Conservation (phyloP, 1,140 invertebrate genomes). For the Harpegnathos saltator region DNA sequence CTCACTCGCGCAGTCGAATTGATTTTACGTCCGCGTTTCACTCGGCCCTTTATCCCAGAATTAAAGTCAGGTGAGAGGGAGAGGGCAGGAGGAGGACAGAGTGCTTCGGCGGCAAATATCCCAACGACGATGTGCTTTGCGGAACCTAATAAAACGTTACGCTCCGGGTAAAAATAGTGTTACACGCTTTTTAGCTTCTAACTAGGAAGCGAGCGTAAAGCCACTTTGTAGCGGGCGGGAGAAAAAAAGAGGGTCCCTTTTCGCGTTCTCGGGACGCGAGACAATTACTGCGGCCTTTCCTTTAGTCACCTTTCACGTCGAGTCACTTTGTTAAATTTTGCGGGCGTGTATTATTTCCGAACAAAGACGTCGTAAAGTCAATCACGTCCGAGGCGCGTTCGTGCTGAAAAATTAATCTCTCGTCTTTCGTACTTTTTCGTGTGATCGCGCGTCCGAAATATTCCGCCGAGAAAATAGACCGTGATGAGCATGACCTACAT, state of each 20-base stretch:
- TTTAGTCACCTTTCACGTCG: too few relatives aligned
- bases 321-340: too few relatives aligned
- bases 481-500: conserved; percentile 40
- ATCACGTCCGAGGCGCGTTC: neutral
- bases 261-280: too few relatives aligned
- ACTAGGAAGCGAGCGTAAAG: neutral
- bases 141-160: conserved; percentile 15
- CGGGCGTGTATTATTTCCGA: too few relatives aligned
- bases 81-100: too few relatives aligned
- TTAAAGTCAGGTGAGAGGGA: neutral
- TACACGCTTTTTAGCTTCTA: neutral
- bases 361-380: too few relatives aligned
- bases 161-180: neutral
- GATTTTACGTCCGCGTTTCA: conserved; percentile 9
- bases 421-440: too few relatives aligned
- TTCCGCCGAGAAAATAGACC: conserved; percentile 9
- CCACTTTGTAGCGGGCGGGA: too few relatives aligned
- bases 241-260: too few relatives aligned
- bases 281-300: too few relatives aligned
- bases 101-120: neutral
- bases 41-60: neutral
- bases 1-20: conserved; percentile 12
- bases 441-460: conserved; percentile 27
- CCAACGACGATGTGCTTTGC: neutral
- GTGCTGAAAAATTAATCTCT: conserved; percentile 6